phyloP scores from a whole-genome alignment of 2,113 vertebrate genomes.

The Atractosteus spatula region DNA sequence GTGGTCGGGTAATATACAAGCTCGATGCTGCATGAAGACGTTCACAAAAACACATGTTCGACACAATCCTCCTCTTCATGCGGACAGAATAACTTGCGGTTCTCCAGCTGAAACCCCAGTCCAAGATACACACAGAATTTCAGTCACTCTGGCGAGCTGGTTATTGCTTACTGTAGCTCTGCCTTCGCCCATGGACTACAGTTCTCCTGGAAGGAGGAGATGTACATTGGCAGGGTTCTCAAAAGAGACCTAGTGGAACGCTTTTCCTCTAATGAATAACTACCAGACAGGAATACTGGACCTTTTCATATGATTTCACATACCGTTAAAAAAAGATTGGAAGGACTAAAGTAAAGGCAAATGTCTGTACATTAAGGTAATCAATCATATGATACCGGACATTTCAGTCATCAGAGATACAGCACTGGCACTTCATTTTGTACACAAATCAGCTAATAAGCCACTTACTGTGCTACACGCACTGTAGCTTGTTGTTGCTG shows the following conservation, averaged over 20 bases:
- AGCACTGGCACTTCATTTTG: too few relatives aligned
- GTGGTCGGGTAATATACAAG: constrained; percentile 24
- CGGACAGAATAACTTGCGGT: background rate
- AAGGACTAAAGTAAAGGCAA: too few relatives aligned
- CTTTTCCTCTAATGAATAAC: too few relatives aligned
- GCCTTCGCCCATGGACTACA: background rate
- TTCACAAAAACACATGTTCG: constrained; percentile 48
- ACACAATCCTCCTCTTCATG: constrained; percentile 21
- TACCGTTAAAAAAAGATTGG: too few relatives aligned
- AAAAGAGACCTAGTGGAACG: background rate
- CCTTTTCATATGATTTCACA: too few relatives aligned
- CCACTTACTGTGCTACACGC: too few relatives aligned
- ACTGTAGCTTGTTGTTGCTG: too few relatives aligned
- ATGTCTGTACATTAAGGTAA: too few relatives aligned
- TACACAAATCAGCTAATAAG: too few relatives aligned
- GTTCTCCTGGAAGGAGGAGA: background rate
- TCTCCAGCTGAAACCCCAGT: background rate
- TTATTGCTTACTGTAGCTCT: background rate
- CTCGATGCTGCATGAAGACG: constrained; percentile 34
- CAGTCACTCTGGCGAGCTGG: background rate
- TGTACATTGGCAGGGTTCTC: background rate
- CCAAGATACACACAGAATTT: background rate
- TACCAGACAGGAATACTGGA: too few relatives aligned
- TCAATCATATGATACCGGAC: too few relatives aligned
- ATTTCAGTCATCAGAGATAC: too few relatives aligned